Percentiles rank a stretch among this genome's conserved stretches.
Conservation (phyloP, 2,797 vertebrate genomes). For the Lophura swinhoii region DNA sequence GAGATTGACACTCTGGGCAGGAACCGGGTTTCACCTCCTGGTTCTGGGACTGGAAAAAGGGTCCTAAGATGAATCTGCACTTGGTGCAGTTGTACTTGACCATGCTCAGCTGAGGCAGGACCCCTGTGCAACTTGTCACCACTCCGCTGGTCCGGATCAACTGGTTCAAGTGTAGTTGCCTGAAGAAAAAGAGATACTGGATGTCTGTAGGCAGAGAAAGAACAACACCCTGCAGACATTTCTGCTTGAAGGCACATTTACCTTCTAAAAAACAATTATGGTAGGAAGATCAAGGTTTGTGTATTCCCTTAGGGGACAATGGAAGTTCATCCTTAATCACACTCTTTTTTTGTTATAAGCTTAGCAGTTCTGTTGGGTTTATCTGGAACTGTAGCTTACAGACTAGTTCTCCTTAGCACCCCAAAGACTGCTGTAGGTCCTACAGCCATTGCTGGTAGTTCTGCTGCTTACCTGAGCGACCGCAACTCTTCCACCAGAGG, state of each 20-base stretch:
- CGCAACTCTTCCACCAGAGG: constrained; percentile 96
- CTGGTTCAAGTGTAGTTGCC: constrained; percentile 98
- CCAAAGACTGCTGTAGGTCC: neutral
- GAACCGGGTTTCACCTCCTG: constrained; percentile 99
- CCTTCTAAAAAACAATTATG: neutral
- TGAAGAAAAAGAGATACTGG: constrained; percentile 43
- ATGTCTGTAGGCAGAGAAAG: neutral
- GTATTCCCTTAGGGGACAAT: neutral
- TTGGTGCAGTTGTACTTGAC: constrained; percentile 98
- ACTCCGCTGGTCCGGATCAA: constrained; percentile 96
- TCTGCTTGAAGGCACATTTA: neutral
- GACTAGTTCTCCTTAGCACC: neutral
- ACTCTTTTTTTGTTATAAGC: neutral
- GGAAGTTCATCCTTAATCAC: neutral
- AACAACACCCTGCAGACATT: neutral
- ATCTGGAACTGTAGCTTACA: neutral
- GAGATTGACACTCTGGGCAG: constrained; percentile 95
- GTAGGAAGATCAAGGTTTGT: neutral
- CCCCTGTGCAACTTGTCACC: constrained; percentile 94
- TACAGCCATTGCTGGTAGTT: neutral
- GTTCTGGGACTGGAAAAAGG: constrained; percentile 97
- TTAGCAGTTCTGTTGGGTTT: neutral
- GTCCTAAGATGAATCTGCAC: constrained; percentile 94
- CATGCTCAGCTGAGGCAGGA: constrained; percentile 97
- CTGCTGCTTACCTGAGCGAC: constrained; percentile 87